Evolutionary conservation across 2,797 vertebrate genomes (phyloP).

Genomic region (Gymnocypris eckloni): DNA sequence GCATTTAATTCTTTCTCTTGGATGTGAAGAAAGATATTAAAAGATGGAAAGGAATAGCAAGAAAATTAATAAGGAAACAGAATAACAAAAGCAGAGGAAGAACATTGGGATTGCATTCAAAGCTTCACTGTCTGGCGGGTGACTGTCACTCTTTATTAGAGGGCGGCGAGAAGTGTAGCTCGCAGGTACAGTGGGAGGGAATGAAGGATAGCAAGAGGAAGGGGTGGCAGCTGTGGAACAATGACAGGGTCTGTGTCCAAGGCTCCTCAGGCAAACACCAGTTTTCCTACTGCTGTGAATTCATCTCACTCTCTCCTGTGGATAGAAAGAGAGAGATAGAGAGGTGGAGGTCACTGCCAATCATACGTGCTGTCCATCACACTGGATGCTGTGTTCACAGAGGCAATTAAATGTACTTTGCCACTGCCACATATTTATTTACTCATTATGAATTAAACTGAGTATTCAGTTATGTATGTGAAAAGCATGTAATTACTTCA

Average conservation of each 20-base stretch:
- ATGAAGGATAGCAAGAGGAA: slow-evolving; percentile 17
- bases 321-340: slow-evolving; percentile 50
- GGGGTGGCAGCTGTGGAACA: slow-evolving; percentile 80
- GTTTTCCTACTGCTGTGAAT: slow-evolving; percentile 74
- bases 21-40: slow-evolving; percentile 20
- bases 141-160: slow-evolving; percentile 83
- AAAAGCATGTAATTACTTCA: background rate
- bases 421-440: background rate
- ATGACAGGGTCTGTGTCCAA: slow-evolving; percentile 80
- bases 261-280: slow-evolving; percentile 63
- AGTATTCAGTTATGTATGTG: background rate
- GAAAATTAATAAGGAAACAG: slow-evolving; percentile 19
- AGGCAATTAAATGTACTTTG: slow-evolving; percentile 1
- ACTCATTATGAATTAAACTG: background rate
- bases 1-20: slow-evolving; percentile 41
- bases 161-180: slow-evolving; percentile 71
- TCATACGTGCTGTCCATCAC: slow-evolving; percentile 55
- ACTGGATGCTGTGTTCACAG: background rate
- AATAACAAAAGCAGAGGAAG: slow-evolving; percentile 23
- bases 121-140: slow-evolving; percentile 70
- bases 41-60: background rate
- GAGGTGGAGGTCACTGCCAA: slow-evolving; percentile 57
- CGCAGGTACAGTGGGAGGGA: slow-evolving; percentile 73
- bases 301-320: slow-evolving; percentile 73
- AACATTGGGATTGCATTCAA: slow-evolving; percentile 40